Evolutionary conservation across 2,888 invertebrate genomes (phyloP).

Genomic region (Branchipolynoe longqiensis): DNA sequence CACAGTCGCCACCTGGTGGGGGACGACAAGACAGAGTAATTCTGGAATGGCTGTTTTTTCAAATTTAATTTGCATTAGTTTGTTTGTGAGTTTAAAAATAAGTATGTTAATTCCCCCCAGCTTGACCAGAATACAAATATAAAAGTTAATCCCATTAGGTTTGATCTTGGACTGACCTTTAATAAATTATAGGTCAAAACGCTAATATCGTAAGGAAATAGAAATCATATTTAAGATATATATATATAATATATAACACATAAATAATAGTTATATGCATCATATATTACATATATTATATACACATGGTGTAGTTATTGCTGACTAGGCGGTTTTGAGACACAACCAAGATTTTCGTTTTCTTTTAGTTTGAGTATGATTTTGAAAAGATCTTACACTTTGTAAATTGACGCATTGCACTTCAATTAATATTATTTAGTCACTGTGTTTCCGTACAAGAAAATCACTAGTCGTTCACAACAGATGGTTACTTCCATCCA

Average conservation of each 20-base stretch:
- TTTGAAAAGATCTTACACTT: neutral
- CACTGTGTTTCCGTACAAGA: neutral
- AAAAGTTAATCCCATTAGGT: neutral
- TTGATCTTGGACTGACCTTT: neutral
- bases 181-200: neutral
- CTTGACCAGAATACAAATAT: constrained; percentile 13
- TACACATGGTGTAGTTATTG: constrained; percentile 42
- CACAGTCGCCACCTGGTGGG: neutral
- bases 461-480: neutral
- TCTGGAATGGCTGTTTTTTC: constrained; percentile 18
- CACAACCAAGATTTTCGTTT: no score
- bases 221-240: neutral
- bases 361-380: constrained; percentile 20
- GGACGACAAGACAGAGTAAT: neutral
- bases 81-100: neutral
- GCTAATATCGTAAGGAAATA: constrained; percentile 21
- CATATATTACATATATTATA: no score
- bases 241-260: no score
- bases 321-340: constrained; percentile 43
- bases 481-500: no score
- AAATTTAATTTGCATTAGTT: neutral
- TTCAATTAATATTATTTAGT: neutral
- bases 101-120: neutral
- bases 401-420: neutral
- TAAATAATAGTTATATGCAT: no score